Conservation (phyloP, 2,888 invertebrate species). For the Lochmaea capreae region DNA sequence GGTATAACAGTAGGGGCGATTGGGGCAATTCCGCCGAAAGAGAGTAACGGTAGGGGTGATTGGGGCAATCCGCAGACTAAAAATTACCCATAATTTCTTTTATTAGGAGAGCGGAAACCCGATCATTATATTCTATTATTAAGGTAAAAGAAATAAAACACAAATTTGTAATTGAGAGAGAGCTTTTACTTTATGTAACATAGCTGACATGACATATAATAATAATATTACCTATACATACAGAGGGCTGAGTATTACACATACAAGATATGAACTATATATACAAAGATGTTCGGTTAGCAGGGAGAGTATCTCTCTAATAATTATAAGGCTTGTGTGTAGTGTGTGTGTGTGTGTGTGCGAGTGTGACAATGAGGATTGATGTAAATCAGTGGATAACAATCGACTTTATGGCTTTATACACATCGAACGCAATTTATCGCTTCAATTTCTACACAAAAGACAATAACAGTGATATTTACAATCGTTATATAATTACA, state of each 20-base stretch:
- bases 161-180: constrained; percentile 64
- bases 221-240: constrained; percentile 64
- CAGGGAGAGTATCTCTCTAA: constrained; percentile 60
- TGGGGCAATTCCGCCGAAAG: no score
- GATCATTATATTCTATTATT: no score
- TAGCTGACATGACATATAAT: constrained; percentile 66
- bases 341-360: no score
- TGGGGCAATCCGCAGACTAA: no score
- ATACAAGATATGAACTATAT: constrained; percentile 59
- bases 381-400: constrained; percentile 45
- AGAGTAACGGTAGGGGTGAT: no score
- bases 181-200: constrained; percentile 65
- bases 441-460: constrained; percentile 24
- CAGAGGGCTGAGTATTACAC: constrained; percentile 65
- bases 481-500: constrained; percentile 36
- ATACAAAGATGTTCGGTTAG: constrained; percentile 52
- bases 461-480: constrained; percentile 29
- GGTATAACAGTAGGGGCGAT: no score
- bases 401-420: constrained; percentile 14
- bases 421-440: constrained; percentile 7
- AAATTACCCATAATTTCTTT: no score
- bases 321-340: constrained; percentile 44
- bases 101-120: no score
- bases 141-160: constrained; percentile 39
- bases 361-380: constrained; percentile 62